phyloP scores from a whole-genome alignment of 2,113 vertebrate genomes.

The Circaetus gallicus region DNA sequence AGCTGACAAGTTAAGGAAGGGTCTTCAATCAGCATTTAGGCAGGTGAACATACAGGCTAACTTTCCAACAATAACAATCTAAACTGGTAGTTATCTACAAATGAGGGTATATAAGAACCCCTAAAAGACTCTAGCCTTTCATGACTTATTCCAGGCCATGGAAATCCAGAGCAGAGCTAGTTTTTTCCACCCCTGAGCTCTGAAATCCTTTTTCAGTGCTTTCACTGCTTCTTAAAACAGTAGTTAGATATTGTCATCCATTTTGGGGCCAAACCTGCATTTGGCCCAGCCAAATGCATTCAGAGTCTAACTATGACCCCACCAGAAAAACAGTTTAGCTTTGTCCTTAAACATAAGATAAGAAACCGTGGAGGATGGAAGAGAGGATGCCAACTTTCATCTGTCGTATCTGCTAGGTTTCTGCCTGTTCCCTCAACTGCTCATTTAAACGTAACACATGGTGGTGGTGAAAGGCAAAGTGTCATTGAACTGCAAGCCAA shows the following conservation, averaged over 20 bases:
- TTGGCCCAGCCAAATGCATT: not conserved
- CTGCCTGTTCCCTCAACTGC: not conserved
- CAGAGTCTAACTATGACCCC: not conserved
- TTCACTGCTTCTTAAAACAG: not conserved
- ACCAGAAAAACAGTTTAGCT: not conserved
- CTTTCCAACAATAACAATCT: not conserved
- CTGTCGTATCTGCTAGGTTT: not conserved
- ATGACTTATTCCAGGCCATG: not conserved
- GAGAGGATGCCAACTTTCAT: not conserved
- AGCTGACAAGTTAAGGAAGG: not conserved
- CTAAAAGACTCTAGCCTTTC: not conserved
- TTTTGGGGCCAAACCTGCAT: not conserved
- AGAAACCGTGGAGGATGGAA: not conserved
- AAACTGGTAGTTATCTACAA: not conserved
- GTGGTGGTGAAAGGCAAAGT: not conserved
- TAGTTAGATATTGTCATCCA: not conserved
- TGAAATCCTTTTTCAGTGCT: not conserved
- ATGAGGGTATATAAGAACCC: not conserved
- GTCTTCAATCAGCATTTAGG: not conserved
- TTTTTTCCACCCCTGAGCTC: not conserved
- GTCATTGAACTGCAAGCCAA: not conserved
- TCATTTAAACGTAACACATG: not conserved
- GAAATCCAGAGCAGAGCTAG: not conserved
- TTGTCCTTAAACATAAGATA: not conserved
- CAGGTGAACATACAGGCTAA: not conserved